Base-by-base conservation (phyloP, 2,113 vertebrate species). In the Equus przewalskii region DNA sequence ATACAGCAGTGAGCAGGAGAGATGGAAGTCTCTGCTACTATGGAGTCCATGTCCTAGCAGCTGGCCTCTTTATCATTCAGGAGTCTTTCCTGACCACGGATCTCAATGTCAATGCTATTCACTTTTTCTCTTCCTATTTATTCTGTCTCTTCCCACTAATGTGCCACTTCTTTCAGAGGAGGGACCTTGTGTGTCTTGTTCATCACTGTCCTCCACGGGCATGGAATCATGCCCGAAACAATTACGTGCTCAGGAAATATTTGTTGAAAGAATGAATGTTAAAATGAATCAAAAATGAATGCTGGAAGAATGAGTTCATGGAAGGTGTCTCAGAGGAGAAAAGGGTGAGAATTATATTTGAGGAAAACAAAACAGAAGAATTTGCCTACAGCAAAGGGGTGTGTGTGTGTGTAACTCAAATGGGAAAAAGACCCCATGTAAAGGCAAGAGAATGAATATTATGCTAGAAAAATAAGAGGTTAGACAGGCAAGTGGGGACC, bases 211-310 rank as follows among this genome's bases (percentile, higher is more conserved):
- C 62, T 33, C 65, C 11, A 56, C 72, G 22, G 15, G 13, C 22
- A n/a, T 19, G 8, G 22, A 75, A 86, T 22, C 9, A 49, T 90
- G 14, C 14, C 58, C 44, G 10, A 62, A 78, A 44, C n/a, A 49
- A 64, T 78, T 58, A 30, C 36, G 41, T 49, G 16, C 28, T 81
- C 19, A 64, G 30, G 51, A 88, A 58, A 80, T 79, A 75, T 21
- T 80, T 75, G 36, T 11, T 54, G 21, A 79, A 82, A 82, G 21
- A 60, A 80, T 78, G 44, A 93, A 72, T 22, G 49, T 62, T 78
- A 56, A 93, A 93, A 85, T 76, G 49, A 86, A 76, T 84, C 15
- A 41, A 85, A 85, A 56, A 18, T 85, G 9, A 93, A 85, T 46
- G 19, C 26, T 67, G 36, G 78, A 60, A 64, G 26, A 87, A 78